Base-by-base conservation (phyloP, 2,797 vertebrate species). In the Selene dorsalis region DNA sequence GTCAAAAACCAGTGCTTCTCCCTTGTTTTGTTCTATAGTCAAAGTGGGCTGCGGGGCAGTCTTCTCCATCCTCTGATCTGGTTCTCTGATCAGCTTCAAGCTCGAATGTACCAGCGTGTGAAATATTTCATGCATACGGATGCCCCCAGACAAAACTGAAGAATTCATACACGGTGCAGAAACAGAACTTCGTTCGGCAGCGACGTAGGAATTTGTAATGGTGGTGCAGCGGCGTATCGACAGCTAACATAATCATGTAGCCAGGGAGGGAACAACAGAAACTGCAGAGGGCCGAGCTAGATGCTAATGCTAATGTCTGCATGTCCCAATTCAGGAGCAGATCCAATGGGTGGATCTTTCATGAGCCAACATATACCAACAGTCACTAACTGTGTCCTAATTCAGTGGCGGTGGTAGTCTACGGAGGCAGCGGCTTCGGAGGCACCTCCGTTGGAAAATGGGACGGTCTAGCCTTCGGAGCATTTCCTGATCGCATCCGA, bases 11-110 rank as follows among this genome's bases (percentile, higher is more conserved):
- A 48, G 22, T 75, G 70, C 68, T 59, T 66, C 68, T 45, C 61
- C 57, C 55, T 39, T 64, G 47, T 82, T 85, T 77, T 74, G 58
- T 75, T 80, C 68, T 73, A 64, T 62, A 82, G 64, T 74, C 39
- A 68, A 77, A 75, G 35, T 45, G 22, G 65, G 28, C 75, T 1
- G 41, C 47, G 0, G n/a, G 69, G 18, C 71, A 38, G 18, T 57
- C 30, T 64, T 7, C 50, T 47, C 5, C 0, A 3, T 11, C 63
- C 73, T 68, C 11, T 56, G 60, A 73, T 75, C 68, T 39, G 18
- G 52, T 50, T 71, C 43, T 84, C 53, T 62, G 64, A 58, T 77
- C 24, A 30, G 35, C 43, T 69, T 63, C 12, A 63, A 58, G 30
- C 57, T 64, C 45, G 53, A 66, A 35, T 56, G 52, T 56, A 6